A percentile compares a stretch with the other conserved stretches of the same genome.
These are phyloP conservation scores for Edolisoma coerulescens DNA, from an alignment of 2,113 vertebrate genomes.

Conservation along the genomic window DNA sequence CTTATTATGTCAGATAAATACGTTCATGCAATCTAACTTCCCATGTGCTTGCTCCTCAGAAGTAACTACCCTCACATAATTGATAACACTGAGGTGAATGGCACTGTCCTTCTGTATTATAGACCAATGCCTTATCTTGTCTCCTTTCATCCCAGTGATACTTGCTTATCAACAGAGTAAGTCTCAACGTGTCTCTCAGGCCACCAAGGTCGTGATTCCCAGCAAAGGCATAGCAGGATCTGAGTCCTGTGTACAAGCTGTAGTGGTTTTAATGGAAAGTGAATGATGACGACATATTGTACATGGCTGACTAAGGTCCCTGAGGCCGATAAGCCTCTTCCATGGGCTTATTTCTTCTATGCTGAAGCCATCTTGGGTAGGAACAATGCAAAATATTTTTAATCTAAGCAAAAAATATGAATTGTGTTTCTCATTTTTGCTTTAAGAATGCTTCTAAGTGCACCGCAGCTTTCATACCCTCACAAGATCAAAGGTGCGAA, in stretches of 20 bases:
- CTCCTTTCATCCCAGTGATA: conserved; percentile 40
- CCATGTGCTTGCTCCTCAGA: neutral
- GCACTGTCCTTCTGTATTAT: neutral
- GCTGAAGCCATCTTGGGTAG: neutral
- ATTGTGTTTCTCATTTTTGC: neutral
- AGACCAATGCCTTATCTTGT: conserved; percentile 9
- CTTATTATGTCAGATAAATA: conserved; percentile 49
- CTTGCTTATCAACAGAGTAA: conserved; percentile 64
- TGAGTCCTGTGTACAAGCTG: neutral
- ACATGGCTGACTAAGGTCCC: neutral
- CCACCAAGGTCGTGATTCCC: neutral
- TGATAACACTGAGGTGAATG: conserved; percentile 34
- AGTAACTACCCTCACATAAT: neutral
- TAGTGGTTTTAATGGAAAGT: conserved; percentile 24
- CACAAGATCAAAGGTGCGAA: neutral
- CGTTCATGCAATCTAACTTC: conserved; percentile 35
- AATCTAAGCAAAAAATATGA: neutral
- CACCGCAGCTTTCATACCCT: neutral
- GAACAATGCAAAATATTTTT: neutral
- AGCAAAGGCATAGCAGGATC: neutral
- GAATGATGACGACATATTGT: neutral
- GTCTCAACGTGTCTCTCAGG: neutral
- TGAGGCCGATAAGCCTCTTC: conserved; percentile 16
- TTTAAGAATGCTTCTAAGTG: neutral
- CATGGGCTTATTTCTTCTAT: neutral